phyloP scores from a whole-genome alignment of 2,888 invertebrate genomes.

The Ormia ochracea region DNA sequence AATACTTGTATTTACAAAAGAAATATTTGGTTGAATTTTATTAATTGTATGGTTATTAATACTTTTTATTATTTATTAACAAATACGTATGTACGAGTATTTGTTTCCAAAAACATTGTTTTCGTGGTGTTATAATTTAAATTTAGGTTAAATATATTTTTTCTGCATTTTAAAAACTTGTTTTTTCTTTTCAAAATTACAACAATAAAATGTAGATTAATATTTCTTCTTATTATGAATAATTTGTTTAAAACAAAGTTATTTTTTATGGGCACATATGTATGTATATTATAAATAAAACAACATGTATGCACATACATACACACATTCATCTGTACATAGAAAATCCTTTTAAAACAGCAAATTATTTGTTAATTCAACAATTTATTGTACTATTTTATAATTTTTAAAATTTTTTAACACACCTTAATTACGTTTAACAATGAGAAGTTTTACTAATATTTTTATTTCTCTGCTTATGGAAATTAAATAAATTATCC shows the following conservation, averaged over 20 bases:
- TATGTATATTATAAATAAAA: no score
- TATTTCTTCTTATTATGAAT: constrained; percentile 1
- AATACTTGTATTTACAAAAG: background rate
- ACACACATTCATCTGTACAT: no score
- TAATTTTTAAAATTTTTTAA: background rate
- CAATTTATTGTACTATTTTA: no score
- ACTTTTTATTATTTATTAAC: background rate
- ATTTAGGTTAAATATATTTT: constrained; percentile 33
- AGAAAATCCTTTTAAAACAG: background rate
- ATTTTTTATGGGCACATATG: background rate
- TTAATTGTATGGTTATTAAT: background rate
- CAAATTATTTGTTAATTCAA: no score
- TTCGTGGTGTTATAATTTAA: background rate
- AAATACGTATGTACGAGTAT: background rate
- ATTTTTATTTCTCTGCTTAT: background rate
- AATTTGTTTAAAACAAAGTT: background rate
- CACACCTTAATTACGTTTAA: constrained; percentile 4
- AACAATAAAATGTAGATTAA: constrained; percentile 40
- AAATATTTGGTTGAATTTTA: background rate
- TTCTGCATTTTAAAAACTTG: constrained; percentile 30
- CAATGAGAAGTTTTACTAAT: background rate
- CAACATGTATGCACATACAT: no score
- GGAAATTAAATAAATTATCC: constrained; percentile 12
- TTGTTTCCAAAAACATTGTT: background rate
- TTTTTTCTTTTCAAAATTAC: constrained; percentile 33